Evolutionary conservation across 2,113 vertebrate species (phyloP).

Genomic region (Ailurus styani): DNA sequence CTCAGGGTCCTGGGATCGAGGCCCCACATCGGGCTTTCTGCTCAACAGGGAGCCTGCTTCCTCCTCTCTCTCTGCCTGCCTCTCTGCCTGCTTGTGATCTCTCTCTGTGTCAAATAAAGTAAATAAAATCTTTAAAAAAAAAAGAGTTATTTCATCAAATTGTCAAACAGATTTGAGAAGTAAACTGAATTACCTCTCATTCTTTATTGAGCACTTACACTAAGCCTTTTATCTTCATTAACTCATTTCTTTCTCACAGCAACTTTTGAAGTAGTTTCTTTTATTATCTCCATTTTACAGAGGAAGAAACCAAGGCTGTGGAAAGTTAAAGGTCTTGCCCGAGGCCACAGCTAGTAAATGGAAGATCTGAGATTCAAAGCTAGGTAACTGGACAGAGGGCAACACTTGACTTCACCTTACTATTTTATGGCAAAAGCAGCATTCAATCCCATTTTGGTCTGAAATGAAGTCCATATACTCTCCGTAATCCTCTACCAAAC

Average conservation of each 20-base stretch:
- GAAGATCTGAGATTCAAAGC: not conserved
- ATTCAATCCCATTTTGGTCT: not conserved
- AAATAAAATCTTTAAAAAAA: too few species aligned
- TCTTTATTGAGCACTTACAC: not conserved
- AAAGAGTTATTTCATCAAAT: not conserved
- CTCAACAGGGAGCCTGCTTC: too few species aligned
- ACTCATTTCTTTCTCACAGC: not conserved
- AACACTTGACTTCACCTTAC: not conserved
- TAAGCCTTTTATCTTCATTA: not conserved
- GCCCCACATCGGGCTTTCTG: too few species aligned
- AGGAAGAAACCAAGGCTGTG: not conserved
- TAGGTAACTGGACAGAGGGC: not conserved
- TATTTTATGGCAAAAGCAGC: not conserved
- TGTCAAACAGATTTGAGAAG: not conserved
- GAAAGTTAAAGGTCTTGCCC: not conserved
- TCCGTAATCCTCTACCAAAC: not conserved
- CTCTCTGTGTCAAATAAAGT: too few species aligned
- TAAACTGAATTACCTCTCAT: not conserved
- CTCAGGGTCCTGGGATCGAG: too few species aligned
- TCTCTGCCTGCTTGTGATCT: too few species aligned
- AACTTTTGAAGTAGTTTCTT: not conserved
- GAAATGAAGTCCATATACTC: not conserved
- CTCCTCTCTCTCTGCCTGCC: too few species aligned
- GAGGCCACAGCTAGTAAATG: not conserved
- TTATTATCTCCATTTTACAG: not conserved